Percentiles rank a stretch among this genome's conserved stretches.
Evolutionary conservation across 2,888 invertebrate genomes (phyloP).

Genomic region (Rhorus exstirpatorius): DNA sequence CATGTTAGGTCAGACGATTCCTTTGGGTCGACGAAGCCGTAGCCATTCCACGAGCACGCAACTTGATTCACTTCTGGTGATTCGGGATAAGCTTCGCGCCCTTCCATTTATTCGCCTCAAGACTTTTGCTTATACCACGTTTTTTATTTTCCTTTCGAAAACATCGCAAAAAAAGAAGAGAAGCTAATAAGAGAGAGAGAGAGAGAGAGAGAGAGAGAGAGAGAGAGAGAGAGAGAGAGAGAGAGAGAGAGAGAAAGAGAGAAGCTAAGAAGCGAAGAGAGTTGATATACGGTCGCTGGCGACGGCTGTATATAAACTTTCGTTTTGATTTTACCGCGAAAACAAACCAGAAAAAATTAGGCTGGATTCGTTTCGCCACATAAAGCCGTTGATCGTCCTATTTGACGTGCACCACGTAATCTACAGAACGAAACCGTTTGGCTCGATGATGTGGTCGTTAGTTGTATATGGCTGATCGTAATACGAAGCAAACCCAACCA

Average conservation of each 20-base stretch:
- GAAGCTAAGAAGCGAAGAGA: too few species aligned
- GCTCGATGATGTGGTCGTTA: background rate
- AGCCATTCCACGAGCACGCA: slow-evolving; percentile 15
- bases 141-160: background rate
- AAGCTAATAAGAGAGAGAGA: too few species aligned
- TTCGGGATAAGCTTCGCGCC: slow-evolving; percentile 50
- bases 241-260: too few species aligned
- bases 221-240: too few species aligned
- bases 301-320: slow-evolving; percentile 1
- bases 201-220: too few species aligned
- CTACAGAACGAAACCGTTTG: background rate
- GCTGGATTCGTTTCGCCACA: background rate
- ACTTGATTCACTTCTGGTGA: slow-evolving; percentile 59
- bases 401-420: background rate
- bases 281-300: slow-evolving; percentile 19
- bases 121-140: background rate
- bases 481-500: background rate
- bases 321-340: background rate
- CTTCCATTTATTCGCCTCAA: slow-evolving; percentile 60
- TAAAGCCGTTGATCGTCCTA: background rate
- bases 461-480: background rate
- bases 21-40: slow-evolving; percentile 35
- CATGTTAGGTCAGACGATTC: slow-evolving; percentile 55
- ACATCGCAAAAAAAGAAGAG: slow-evolving; percentile 10
- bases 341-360: slow-evolving; percentile 2